Conservation (phyloP, 1,140 invertebrate genomes). For the Adelges cooleyi region DNA sequence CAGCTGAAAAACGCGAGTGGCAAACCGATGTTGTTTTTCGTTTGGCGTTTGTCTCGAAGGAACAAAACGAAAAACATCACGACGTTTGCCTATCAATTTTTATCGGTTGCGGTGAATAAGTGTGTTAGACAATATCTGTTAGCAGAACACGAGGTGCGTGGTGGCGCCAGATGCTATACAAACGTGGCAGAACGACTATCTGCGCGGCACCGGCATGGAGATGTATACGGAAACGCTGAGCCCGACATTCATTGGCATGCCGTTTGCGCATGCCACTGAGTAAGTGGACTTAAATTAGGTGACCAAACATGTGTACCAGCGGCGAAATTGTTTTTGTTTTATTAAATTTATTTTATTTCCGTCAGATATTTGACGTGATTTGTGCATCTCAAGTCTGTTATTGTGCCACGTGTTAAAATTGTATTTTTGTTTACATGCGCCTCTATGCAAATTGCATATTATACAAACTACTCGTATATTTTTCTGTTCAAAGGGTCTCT, state of each 20-base stretch:
- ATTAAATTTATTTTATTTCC: not conserved
- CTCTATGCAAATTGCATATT: not conserved
- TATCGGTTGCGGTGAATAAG: conserved; percentile 24
- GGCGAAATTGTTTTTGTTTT: conserved; percentile 14
- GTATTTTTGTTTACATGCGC: conserved; percentile 1
- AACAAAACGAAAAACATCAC: not conserved
- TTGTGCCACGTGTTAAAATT: conserved; percentile 20
- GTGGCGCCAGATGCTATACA: conserved; percentile 86
- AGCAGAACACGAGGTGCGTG: conserved; percentile 27
- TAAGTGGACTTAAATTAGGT: conserved; percentile 52
- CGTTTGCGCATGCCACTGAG: conserved; percentile 99
- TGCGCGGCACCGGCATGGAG: conserved; percentile 99
- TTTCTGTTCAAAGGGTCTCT: conserved; percentile 1
- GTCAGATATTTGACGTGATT: conserved; percentile 4
- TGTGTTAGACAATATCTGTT: conserved; percentile 27
- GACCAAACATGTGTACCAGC: not conserved
- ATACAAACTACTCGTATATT: not conserved
- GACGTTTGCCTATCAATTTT: not conserved
- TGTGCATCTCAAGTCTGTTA: conserved; percentile 24
- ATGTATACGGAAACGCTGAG: conserved; percentile 99
- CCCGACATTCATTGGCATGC: conserved; percentile 98
- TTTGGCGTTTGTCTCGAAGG: no score
- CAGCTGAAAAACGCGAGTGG: no score
- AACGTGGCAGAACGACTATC: conserved; percentile 99
- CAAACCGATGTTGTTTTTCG: no score